phyloP scores from a whole-genome alignment of 2,797 vertebrate genomes.

The Xenopus petersii region DNA sequence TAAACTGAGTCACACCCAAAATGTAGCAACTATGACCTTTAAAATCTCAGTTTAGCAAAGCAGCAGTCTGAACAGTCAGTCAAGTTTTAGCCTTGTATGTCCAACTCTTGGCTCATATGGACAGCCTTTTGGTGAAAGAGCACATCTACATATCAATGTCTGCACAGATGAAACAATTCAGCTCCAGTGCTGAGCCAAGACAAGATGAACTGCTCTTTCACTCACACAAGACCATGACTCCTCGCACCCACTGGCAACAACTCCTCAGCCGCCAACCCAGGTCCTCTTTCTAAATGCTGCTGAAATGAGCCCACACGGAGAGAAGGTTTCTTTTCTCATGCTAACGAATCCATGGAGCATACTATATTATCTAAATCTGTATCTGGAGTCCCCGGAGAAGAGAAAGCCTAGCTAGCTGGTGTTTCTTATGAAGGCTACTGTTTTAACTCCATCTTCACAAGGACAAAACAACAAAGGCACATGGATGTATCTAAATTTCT shows the following conservation, averaged over 20 bases:
- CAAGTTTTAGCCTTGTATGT: not conserved
- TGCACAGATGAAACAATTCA: constrained; percentile 52
- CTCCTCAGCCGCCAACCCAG: constrained; percentile 16
- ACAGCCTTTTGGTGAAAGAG: constrained; percentile 16
- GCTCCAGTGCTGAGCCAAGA: constrained; percentile 51
- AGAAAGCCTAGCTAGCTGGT: no score
- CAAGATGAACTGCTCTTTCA: constrained; percentile 69
- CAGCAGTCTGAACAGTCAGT: not conserved
- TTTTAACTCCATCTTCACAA: no score
- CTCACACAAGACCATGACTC: constrained; percentile 61
- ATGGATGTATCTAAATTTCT: no score
- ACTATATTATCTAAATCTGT: constrained; percentile 40
- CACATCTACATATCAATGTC: constrained; percentile 63
- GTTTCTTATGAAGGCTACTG: no score
- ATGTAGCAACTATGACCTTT: no score
- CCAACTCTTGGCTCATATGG: not conserved
- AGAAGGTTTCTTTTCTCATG: constrained; percentile 65
- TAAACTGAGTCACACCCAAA: no score
- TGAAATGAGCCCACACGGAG: constrained; percentile 53
- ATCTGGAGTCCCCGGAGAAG: no score
- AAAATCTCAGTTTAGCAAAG: not conserved
- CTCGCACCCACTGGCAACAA: constrained; percentile 64
- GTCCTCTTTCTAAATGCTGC: constrained; percentile 59
- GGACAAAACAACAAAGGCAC: no score
- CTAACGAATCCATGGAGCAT: constrained; percentile 61